Evolutionary conservation across 2,888 invertebrate genomes (phyloP).

Genomic region (Chorisops tibialis): DNA sequence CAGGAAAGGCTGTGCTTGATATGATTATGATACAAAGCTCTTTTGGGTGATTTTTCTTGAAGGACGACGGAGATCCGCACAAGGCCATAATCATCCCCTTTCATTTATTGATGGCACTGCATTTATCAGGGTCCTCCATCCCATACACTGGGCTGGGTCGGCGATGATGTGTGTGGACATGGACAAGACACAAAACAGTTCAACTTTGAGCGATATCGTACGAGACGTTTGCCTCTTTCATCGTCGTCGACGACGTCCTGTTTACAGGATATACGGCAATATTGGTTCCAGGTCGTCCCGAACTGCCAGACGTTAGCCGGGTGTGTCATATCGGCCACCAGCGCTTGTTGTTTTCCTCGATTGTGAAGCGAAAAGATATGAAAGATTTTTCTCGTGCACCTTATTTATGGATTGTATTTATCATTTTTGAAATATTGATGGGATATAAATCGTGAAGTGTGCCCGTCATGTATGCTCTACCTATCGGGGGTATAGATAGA

Average conservation of each 20-base stretch:
- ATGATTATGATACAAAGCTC: no score
- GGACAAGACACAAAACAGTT: slow-evolving; percentile 35
- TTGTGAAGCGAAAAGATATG: slow-evolving; percentile 28
- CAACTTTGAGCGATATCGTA: slow-evolving; percentile 37
- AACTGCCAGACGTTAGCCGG: slow-evolving; percentile 17
- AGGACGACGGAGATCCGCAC: background rate
- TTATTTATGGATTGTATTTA: slow-evolving; percentile 41
- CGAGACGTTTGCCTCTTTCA: slow-evolving; percentile 33
- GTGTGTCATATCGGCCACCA: slow-evolving; percentile 31
- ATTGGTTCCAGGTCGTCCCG: slow-evolving; percentile 5
- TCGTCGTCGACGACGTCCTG: slow-evolving; percentile 2
- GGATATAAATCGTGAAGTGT: slow-evolving; percentile 38
- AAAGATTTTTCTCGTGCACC: slow-evolving; percentile 37
- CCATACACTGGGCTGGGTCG: slow-evolving; percentile 29
- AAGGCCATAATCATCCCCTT: slow-evolving; percentile 12
- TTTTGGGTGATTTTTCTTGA: background rate
- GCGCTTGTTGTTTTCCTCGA: slow-evolving; percentile 33
- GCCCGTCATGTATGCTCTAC: slow-evolving; percentile 21
- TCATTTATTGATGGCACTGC: slow-evolving; percentile 33
- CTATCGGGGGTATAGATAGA: slow-evolving; percentile 22
- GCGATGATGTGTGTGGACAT: slow-evolving; percentile 34
- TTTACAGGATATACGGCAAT: background rate
- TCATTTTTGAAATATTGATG: slow-evolving; percentile 41
- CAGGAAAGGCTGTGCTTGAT: no score
- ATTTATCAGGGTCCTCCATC: slow-evolving; percentile 33